Base-by-base conservation (phyloP, 2,888 invertebrate species). In the Entomobrya proxima region DNA sequence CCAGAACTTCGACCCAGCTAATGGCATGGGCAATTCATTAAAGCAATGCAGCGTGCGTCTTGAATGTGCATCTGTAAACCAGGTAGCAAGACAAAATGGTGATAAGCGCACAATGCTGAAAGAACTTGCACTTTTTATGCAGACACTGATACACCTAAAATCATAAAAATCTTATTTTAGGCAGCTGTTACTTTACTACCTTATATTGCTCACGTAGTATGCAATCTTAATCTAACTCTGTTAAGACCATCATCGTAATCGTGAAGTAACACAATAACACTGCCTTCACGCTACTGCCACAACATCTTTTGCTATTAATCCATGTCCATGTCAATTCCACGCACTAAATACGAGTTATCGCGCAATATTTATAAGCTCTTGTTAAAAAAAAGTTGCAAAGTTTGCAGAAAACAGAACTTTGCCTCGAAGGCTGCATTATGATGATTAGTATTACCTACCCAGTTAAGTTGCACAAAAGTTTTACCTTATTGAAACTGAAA, bases 321-420 rank as follows among this genome's bases (percentile, higher is more conserved):
- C 83, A 83, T 83, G 83, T 83, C 83, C 58, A 85, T 80, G 85
- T 85, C 85, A 80, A 85, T 85, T 80, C 64, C 75, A 85, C 85
- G 79, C 85, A 85, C 85, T 79, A 85, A 80, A 85, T 79, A 80
- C 77, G 47, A 67, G 79, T 64, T 47, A 27, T 13, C 69, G 40
- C 61, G 32, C 37, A 75, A 75, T 40, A 77, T 7, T 40, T 40
- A 50, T 32, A 18, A 24, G 21, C 30, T 4, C 58, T n/a, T 64
- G n/a, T n/a, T 35, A n/a, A 18, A 15, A 13, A 1, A 32, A 64
- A 64, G 64, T 64, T 32, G 18, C 64, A 55, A 55, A 55, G 55
- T 64, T 64, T 32, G 35, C 64, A 64, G 15, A 2, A 58, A 30
- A 67, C 32, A 64, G 35, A 64, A 64, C n/a, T 18, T 21, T 30